Evolutionary conservation across 2,888 invertebrate species (phyloP).

Genomic region (Lasiommata megera): DNA sequence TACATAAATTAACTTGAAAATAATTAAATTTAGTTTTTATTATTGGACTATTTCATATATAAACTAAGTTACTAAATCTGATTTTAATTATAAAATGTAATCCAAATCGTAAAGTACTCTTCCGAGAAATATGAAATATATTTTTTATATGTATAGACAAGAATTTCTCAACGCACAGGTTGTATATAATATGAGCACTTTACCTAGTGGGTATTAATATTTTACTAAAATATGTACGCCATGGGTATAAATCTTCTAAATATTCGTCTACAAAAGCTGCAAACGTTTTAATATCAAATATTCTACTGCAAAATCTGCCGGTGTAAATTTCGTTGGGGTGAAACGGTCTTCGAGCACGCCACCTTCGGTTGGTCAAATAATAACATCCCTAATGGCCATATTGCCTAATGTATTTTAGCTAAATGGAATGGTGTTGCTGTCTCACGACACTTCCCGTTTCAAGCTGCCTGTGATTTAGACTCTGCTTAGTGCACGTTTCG

Average conservation of each 20-base stretch:
- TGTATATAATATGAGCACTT: no score
- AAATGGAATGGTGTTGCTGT: slow-evolving; percentile 63
- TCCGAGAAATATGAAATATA: no score
- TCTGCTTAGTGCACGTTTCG: slow-evolving; percentile 49
- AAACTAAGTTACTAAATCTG: no score
- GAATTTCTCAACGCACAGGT: no score
- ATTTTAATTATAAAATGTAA: no score
- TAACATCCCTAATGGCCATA: slow-evolving; percentile 72
- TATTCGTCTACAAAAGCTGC: slow-evolving; percentile 54
- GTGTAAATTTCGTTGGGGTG: slow-evolving; percentile 69
- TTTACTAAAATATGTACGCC: not conserved
- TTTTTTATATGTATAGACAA: no score
- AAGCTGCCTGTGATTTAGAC: slow-evolving; percentile 64
- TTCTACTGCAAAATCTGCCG: slow-evolving; percentile 64
- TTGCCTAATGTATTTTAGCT: slow-evolving; percentile 75
- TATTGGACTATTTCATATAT: no score
- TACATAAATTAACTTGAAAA: no score
- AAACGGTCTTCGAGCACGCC: slow-evolving; percentile 71
- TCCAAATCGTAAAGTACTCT: no score
- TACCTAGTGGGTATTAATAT: no score
- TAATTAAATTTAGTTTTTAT: no score
- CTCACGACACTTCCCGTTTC: slow-evolving; percentile 45
- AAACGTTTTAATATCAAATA: slow-evolving; percentile 75
- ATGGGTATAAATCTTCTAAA: not conserved
- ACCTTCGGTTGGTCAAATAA: slow-evolving; percentile 76